phyloP scores from a whole-genome alignment of 2,113 vertebrate species.

The Furnarius figulus region DNA sequence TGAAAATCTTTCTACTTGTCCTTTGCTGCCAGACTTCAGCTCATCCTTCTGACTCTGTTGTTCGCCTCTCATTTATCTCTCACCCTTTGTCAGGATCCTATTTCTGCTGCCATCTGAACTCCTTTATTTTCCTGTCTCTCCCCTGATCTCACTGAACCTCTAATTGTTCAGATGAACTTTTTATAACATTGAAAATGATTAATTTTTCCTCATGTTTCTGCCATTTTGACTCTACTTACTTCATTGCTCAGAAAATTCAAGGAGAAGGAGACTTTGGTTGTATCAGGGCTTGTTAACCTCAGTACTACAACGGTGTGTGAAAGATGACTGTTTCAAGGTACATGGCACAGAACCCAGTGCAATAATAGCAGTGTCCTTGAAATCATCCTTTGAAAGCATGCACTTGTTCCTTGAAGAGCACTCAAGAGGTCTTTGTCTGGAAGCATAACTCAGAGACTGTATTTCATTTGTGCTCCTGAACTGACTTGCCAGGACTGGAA shows the following conservation, averaged over 20 bases:
- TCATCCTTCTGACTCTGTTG: neutral
- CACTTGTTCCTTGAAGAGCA: neutral
- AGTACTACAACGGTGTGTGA: neutral
- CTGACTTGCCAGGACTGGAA: neutral
- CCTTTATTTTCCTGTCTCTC: neutral
- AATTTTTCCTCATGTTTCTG: neutral
- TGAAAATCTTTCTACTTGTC: neutral
- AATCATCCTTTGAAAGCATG: neutral
- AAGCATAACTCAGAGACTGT: neutral
- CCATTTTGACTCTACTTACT: neutral
- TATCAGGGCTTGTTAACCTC: neutral
- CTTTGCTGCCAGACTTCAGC: neutral
- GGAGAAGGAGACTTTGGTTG: neutral
- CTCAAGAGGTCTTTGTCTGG: neutral
- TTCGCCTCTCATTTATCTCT: neutral
- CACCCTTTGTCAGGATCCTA: neutral
- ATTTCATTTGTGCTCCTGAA: neutral
- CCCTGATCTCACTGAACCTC: neutral
- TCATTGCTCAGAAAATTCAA: neutral
- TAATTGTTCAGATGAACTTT: neutral
- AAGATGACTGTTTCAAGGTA: neutral
- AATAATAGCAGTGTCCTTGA: neutral
- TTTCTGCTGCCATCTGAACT: neutral
- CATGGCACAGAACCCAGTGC: neutral
- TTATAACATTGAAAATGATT: neutral